Conservation (phyloP, 2,113 vertebrate species). For the Elachura formosa region DNA sequence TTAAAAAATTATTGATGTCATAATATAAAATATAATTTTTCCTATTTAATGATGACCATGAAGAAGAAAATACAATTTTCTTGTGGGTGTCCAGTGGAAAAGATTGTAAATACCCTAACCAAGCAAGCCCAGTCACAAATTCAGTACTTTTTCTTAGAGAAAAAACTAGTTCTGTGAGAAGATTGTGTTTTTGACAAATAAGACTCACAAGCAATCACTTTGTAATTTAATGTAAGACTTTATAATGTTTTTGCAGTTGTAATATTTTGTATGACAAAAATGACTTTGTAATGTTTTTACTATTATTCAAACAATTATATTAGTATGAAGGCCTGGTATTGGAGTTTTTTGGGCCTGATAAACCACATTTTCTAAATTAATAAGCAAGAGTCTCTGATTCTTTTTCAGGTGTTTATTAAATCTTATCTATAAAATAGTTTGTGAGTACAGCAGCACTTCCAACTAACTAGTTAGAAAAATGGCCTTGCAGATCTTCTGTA, state of each 20-base stretch:
- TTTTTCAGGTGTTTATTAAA: too few relatives aligned
- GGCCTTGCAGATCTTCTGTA: too few relatives aligned
- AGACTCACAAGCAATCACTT: background rate
- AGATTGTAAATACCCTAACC: background rate
- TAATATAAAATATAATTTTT: background rate
- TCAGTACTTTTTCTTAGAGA: background rate
- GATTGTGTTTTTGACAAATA: background rate
- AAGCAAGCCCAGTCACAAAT: background rate
- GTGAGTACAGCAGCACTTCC: too few relatives aligned
- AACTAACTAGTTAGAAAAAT: too few relatives aligned
- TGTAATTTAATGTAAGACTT: background rate
- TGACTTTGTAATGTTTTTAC: too few relatives aligned
- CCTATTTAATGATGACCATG: background rate
- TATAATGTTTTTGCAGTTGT: too few relatives aligned
- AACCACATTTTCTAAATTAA: too few relatives aligned
- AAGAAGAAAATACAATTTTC: too few relatives aligned
- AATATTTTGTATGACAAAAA: too few relatives aligned
- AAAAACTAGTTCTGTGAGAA: accelerated
- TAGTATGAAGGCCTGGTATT: background rate
- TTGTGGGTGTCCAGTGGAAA: background rate
- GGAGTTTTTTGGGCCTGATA: too few relatives aligned
- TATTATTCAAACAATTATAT: background rate
- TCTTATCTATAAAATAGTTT: too few relatives aligned
- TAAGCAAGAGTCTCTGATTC: too few relatives aligned
- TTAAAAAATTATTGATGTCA: background rate